Percentiles rank a stretch among this genome's conserved stretches.
Conservation (phyloP, 2,888 invertebrate species). For the Odontomyia ornata region DNA sequence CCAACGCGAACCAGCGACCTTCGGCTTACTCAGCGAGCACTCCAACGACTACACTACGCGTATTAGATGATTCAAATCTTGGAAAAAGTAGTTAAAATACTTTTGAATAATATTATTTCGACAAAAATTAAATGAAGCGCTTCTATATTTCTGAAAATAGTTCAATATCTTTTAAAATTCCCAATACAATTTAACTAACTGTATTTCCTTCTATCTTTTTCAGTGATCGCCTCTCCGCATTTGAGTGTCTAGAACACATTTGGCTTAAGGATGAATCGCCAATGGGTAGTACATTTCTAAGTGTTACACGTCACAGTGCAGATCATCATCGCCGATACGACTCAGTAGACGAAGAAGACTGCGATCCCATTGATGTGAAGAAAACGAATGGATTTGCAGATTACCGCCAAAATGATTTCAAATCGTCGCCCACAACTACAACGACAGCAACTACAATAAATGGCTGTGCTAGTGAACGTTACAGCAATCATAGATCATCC, state of each 20-base stretch:
- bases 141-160: no score
- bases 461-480: slow-evolving; percentile 41
- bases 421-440: slow-evolving; percentile 48
- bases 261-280: slow-evolving; percentile 79
- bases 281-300: slow-evolving; percentile 65
- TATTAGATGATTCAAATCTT: no score
- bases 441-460: slow-evolving; percentile 45
- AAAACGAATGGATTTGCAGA: slow-evolving; percentile 52
- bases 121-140: no score
- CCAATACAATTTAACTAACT: no score
- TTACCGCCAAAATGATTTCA: slow-evolving; percentile 46
- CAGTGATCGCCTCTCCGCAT: slow-evolving; percentile 89
- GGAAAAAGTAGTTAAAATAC: no score
- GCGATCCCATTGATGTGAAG: slow-evolving; percentile 52
- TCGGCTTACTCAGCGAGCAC: no score
- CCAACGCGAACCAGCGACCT: no score
- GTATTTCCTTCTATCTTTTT: slow-evolving; percentile 17
- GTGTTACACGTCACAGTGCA: slow-evolving; percentile 58
- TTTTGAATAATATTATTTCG: no score
- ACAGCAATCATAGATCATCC: slow-evolving; percentile 9
- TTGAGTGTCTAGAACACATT: slow-evolving; percentile 88
- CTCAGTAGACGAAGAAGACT: slow-evolving; percentile 25
- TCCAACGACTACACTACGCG: no score
- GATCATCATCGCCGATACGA: slow-evolving; percentile 47
- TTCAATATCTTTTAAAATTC: no score